A percentile compares a stretch with the other conserved stretches of the same genome.
phyloP scores from a whole-genome alignment of 2,888 invertebrate genomes.

The Aquatica leii region DNA sequence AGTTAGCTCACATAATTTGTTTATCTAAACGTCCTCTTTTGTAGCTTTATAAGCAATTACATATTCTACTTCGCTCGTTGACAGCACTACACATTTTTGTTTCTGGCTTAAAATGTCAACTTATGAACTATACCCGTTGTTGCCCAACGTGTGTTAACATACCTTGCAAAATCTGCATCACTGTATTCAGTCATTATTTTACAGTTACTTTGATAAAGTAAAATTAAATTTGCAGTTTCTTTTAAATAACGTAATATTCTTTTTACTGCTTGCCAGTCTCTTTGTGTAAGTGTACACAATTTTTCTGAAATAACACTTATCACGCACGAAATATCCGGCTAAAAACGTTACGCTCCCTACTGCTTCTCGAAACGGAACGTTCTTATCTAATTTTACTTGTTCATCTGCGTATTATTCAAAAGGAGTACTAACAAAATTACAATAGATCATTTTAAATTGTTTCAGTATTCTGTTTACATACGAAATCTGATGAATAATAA shows the following conservation, averaged over 20 bases:
- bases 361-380: too few species aligned
- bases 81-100: too few species aligned
- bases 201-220: too few species aligned
- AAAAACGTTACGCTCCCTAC: conserved; percentile 26
- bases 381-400: not conserved
- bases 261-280: conserved; percentile 27
- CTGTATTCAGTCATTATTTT: too few species aligned
- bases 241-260: too few species aligned
- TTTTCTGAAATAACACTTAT: conserved; percentile 12
- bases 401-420: not conserved
- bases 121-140: conserved; percentile 24
- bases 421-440: not conserved
- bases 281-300: conserved; percentile 21
- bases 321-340: conserved; percentile 28
- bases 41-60: too few species aligned
- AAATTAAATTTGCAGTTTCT: too few species aligned
- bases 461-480: conserved; percentile 21
- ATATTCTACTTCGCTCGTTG: too few species aligned
- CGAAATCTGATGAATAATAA: not conserved
- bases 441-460: conserved; percentile 23
- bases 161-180: conserved; percentile 39
- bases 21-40: too few species aligned
- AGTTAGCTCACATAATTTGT: too few species aligned
- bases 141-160: conserved; percentile 23
- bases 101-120: too few species aligned